phyloP scores from a whole-genome alignment of 2,888 invertebrate genomes.

The Thereva unica region DNA sequence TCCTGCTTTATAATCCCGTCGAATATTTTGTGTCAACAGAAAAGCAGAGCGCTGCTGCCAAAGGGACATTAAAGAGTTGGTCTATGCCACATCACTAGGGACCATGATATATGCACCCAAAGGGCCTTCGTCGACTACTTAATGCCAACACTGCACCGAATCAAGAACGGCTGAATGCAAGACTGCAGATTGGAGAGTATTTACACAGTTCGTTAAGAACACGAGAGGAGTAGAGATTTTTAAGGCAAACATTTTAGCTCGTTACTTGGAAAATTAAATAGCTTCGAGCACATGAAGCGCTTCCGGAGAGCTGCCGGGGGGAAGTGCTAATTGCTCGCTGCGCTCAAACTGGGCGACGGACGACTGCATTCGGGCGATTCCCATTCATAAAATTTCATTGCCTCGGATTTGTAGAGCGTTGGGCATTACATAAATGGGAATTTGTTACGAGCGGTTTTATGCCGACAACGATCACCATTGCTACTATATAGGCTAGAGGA shows the following conservation, averaged over 20 bases:
- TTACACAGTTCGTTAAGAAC: constrained; percentile 40
- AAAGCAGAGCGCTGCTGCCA: constrained; percentile 6
- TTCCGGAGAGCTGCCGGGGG: background rate
- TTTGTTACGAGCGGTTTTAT: too few relatives aligned
- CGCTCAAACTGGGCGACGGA: background rate
- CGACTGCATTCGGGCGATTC: too few relatives aligned
- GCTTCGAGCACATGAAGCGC: constrained; percentile 6
- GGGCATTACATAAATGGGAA: too few relatives aligned
- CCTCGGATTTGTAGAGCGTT: too few relatives aligned
- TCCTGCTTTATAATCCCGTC: constrained; percentile 29
- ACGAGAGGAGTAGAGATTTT: constrained; percentile 33
- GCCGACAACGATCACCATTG: too few relatives aligned
- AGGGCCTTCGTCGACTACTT: too few relatives aligned
- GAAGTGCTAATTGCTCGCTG: constrained; percentile 20
- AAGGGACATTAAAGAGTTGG: background rate
- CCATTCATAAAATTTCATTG: too few relatives aligned
- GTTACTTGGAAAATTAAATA: constrained; percentile 36
- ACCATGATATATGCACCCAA: too few relatives aligned
- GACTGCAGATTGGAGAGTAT: constrained; percentile 35
- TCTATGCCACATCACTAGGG: too few relatives aligned
- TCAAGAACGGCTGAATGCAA: constrained; percentile 13
- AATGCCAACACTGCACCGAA: too few relatives aligned
- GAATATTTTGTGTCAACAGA: constrained; percentile 40
- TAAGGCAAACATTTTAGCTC: constrained; percentile 36
- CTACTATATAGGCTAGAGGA: too few relatives aligned